phyloP scores from a whole-genome alignment of 2,888 invertebrate species.

The Rhodophaea formosa region DNA sequence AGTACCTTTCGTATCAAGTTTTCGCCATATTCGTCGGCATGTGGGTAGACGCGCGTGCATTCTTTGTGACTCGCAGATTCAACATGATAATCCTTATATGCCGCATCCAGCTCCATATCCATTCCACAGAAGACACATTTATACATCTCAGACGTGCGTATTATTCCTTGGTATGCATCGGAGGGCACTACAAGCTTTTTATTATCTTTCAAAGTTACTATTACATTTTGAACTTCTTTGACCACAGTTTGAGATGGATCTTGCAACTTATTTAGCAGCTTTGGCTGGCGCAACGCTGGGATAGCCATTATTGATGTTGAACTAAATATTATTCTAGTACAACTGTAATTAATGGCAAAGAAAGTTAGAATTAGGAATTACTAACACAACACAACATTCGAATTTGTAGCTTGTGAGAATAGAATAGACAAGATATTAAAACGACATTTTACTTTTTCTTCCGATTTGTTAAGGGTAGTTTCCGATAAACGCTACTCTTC shows the following conservation, averaged over 20 bases:
- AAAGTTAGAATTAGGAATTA: too few species aligned
- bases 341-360: too few species aligned
- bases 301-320: conserved; percentile 33
- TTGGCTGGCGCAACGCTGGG: conserved; percentile 50
- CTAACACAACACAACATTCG: too few species aligned
- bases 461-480: too few species aligned
- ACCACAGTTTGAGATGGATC: conserved; percentile 19
- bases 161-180: conserved; percentile 56
- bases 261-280: conserved; percentile 24
- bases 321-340: background rate
- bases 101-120: conserved; percentile 38
- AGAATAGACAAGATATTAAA: too few species aligned
- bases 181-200: conserved; percentile 53
- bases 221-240: conserved; percentile 39
- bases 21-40: conserved; percentile 45
- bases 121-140: conserved; percentile 53
- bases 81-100: conserved; percentile 49
- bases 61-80: conserved; percentile 39
- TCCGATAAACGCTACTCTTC: too few species aligned
- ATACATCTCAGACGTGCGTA: conserved; percentile 42
- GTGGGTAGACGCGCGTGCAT: conserved; percentile 42
- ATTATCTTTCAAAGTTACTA: conserved; percentile 50
- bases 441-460: too few species aligned
- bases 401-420: too few species aligned
- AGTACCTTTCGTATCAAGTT: conserved; percentile 58